Evolutionary conservation across 2,797 vertebrate species (phyloP), one percentile per base, ranked within the genome.

Genomic region (Coregonus suidteri): DNA sequence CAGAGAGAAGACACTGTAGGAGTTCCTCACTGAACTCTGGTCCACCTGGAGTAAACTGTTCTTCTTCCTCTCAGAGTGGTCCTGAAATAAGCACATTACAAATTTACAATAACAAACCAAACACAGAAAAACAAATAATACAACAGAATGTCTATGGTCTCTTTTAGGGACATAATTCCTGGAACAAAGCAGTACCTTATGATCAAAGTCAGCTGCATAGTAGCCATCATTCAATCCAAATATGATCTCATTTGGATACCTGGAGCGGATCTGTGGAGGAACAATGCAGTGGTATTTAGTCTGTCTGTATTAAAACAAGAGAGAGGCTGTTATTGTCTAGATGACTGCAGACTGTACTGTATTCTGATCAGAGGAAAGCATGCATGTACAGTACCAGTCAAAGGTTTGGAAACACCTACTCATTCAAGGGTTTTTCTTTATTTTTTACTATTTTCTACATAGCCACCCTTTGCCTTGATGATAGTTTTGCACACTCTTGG

Each of bases 181-280:
- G 75, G 47, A 69, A 77, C 78, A 83, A 1, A 47, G 41, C 68
- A 16, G 53, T 93, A 99, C 98, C 97, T 98, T 99, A 71, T 96
- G 95, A 92, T 99, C 97, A 90, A 96, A 97, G 52, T 98, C 96
- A 92, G 97, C 97, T 93, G 97, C 96, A 31, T 99, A 99, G 94
- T 98, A 99, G 88, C 98, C 98, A 89, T 99, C 98, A 74, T 98
- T 97, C 86, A 99, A 91, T 77, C 98, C 98, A 94, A 99, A 99
- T 91, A 99, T 98, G 82, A 99, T 96, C 93, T 99, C 98, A 91
- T 99, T 99, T 73, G 96, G 96, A 92, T 96, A 97, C 87, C 95
- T 95, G 77, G 98, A 98, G 51, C 96, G 97, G 88, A 99, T 99
- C 98, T 99, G 88, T 84, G 82, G 80, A 87, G 74, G 84, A 73